These are phyloP conservation scores for Laspeyria flexula DNA, from an alignment of 2,888 invertebrate species.

Conservation along the genomic window DNA sequence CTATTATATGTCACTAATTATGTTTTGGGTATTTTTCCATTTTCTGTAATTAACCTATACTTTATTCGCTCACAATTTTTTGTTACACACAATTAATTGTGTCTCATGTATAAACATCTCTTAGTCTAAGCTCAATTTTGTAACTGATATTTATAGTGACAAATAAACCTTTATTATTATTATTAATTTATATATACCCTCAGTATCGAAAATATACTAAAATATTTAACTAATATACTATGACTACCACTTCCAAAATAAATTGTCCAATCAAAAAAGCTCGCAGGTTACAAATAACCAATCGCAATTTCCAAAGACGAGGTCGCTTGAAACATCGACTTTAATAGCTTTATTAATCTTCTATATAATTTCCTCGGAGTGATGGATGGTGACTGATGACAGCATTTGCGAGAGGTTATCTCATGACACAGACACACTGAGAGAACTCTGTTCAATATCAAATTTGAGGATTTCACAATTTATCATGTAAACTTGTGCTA, in stretches of 20 bases:
- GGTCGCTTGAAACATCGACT: constrained; percentile 48
- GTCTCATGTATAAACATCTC: too few relatives aligned
- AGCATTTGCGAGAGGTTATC: constrained; percentile 47
- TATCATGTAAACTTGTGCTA: background rate
- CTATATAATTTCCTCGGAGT: constrained; percentile 70
- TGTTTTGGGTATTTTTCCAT: too few relatives aligned
- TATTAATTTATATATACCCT: too few relatives aligned
- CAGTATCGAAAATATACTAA: too few relatives aligned
- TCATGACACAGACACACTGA: constrained; percentile 50
- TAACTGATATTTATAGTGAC: too few relatives aligned
- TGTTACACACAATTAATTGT: too few relatives aligned
- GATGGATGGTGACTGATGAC: constrained; percentile 73
- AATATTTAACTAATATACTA: background rate
- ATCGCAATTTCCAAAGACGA: constrained; percentile 19
- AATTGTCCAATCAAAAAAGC: background rate
- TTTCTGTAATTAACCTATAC: too few relatives aligned
- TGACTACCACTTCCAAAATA: background rate
- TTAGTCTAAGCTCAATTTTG: too few relatives aligned
- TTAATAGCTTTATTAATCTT: constrained; percentile 74
- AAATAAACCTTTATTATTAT: too few relatives aligned
- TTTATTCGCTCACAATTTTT: too few relatives aligned
- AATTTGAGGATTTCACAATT: constrained; percentile 12
- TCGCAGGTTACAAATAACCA: constrained; percentile 9
- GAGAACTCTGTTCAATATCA: constrained; percentile 21
- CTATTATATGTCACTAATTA: too few relatives aligned